These are phyloP conservation scores for Malthinus flaveolus DNA, from an alignment of 2,888 invertebrate genomes.

Conservation along the genomic window DNA sequence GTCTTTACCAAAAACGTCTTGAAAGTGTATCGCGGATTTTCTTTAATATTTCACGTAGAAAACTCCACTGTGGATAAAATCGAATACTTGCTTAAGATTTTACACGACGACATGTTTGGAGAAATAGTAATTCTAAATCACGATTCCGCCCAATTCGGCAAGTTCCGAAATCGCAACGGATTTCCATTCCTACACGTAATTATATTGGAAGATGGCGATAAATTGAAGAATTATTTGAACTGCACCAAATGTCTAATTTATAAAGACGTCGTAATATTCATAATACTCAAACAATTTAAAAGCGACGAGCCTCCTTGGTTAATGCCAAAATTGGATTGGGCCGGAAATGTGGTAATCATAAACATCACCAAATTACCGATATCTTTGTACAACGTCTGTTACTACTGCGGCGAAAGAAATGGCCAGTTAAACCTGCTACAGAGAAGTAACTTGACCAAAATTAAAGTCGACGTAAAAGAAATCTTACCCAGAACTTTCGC, in stretches of 20 bases:
- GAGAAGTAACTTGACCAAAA: conserved; percentile 1
- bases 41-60: conserved; percentile 25
- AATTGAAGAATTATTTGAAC: conserved; percentile 1
- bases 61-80: conserved; percentile 8
- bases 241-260: background rate
- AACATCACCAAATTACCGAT: conserved; percentile 11
- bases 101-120: conserved; percentile 11
- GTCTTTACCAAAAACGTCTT: conserved; percentile 16
- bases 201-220: conserved; percentile 3
- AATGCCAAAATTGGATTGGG: conserved; percentile 25
- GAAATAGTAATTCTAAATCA: conserved; percentile 17
- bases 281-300: background rate
- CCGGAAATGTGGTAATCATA: conserved; percentile 34
- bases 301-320: conserved; percentile 16
- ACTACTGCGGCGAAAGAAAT: conserved; percentile 27
- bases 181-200: conserved; percentile 13
- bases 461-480: background rate
- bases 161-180: background rate
- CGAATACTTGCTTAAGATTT: conserved; percentile 8
- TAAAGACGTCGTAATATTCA: conserved; percentile 1
- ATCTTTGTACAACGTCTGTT: conserved; percentile 29
- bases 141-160: background rate
- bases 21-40: conserved; percentile 16
- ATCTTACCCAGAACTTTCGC: conserved; percentile 26
- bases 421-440: conserved; percentile 10